These are phyloP conservation scores for Dromiciops gliroides DNA, from an alignment of 2,113 vertebrate species.

Conservation along the genomic window DNA sequence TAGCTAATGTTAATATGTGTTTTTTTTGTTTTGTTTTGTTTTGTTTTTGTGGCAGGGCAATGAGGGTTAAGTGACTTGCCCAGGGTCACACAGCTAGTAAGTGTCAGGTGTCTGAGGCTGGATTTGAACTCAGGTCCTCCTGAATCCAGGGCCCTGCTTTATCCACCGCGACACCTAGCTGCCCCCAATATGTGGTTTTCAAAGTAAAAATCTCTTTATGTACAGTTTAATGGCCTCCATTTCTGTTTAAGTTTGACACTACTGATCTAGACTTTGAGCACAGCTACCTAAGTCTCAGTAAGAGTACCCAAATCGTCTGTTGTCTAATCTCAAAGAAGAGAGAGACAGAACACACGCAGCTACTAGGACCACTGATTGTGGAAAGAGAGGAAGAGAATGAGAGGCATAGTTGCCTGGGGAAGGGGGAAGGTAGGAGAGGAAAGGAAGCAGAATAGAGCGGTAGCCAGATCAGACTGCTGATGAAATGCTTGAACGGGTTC, in stretches of 20 bases:
- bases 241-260: neutral
- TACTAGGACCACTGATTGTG: neutral
- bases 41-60: too few species aligned
- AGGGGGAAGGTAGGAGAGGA: neutral
- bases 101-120: too few species aligned
- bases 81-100: too few species aligned
- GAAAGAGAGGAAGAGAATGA: neutral
- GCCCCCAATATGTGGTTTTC: neutral
- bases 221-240: neutral
- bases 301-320: neutral
- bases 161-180: too few species aligned
- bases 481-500: neutral
- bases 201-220: neutral
- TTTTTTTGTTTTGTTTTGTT: too few species aligned
- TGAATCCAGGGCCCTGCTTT: too few species aligned
- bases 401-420: neutral
- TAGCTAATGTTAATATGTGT: neutral
- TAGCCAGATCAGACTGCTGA: neutral
- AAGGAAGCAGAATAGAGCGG: neutral
- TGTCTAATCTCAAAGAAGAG: neutral
- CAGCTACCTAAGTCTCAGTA: neutral
- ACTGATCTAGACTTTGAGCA: neutral
- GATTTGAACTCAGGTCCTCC: too few species aligned
- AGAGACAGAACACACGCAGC: neutral
- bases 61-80: too few species aligned